Percentiles rank a stretch among this genome's conserved stretches.
Evolutionary conservation across 2,888 invertebrate genomes (phyloP).

Genomic region (Sarcophaga caerulescens): DNA sequence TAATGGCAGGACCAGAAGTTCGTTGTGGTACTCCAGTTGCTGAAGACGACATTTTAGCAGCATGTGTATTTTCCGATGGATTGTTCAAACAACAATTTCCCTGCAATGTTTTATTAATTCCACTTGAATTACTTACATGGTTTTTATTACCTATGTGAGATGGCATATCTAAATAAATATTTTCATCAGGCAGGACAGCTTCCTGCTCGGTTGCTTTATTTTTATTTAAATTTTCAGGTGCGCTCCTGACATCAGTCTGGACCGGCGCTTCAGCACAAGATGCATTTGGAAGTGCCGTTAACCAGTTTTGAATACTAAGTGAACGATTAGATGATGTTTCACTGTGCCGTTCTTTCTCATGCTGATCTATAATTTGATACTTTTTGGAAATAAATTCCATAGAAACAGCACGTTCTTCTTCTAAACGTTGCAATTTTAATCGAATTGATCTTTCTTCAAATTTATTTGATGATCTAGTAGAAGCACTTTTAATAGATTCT

Average conservation of each 20-base stretch:
- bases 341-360: neutral
- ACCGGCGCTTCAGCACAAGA: neutral
- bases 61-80: neutral
- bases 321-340: neutral
- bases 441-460: neutral
- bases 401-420: constrained; percentile 10
- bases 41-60: neutral
- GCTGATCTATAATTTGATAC: constrained; percentile 3
- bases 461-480: neutral
- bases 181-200: neutral
- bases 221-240: neutral
- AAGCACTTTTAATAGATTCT: neutral
- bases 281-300: neutral
- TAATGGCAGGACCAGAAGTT: neutral
- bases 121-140: neutral
- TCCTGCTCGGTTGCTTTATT: neutral
- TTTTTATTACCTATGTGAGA: neutral
- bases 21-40: too few species aligned
- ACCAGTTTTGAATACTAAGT: neutral
- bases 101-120: neutral
- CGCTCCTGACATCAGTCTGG: neutral
- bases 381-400: constrained; percentile 8
- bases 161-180: constrained; percentile 2
- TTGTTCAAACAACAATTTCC: neutral
- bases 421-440: constrained; percentile 7